Evolutionary conservation across 2,797 vertebrate species (phyloP), one percentile per base, ranked within the genome.

Genomic region (Macropus fuliginosus): DNA sequence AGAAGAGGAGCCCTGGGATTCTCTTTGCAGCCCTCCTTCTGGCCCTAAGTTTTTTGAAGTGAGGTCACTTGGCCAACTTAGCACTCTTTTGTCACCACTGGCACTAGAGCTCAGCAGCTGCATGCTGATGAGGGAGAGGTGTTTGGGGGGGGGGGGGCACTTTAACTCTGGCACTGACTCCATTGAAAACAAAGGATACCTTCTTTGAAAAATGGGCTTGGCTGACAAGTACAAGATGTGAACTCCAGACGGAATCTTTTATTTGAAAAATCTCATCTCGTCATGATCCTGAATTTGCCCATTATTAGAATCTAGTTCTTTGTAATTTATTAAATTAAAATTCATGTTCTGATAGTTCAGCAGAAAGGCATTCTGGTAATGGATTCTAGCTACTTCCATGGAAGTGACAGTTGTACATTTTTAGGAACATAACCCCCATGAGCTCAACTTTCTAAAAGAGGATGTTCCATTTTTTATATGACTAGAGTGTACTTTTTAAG

Each of bases 41-140:
- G 96, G 91, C 16, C 0, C 21, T 96, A 90, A 91, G 93, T 96
- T 97, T 92, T 97, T 90, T 81, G 0, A 27, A 96, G 91, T 92
- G 87, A 95, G 98, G 96, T 96, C n/a, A 0, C 94, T 96, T 95
- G 87, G 95, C 97, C 97, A 96, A 24, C 56, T 97, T 97, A 93
- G 96, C 95, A 56, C 90, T 94, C 89, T 91, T 54, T 92, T 95
- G 91, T 56, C 94, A 89, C 92, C 74, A 0, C 40, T 59, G 62
- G 4, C 40, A 1, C 29, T 90, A 31, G n/a, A 9, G 0, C n/a
- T 90, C 91, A 62, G 55, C 59, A 81, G 74, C 21, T 27, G 40
- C 40, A 87, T 94, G n/a, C 54, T 91, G 24, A 46, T 0, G 96
- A 92, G 52, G 40, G 74, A 87, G 40, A 46, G 1, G 0, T 40